phyloP scores from a whole-genome alignment of 2,113 vertebrate genomes.

The Toxotes jaculatrix region DNA sequence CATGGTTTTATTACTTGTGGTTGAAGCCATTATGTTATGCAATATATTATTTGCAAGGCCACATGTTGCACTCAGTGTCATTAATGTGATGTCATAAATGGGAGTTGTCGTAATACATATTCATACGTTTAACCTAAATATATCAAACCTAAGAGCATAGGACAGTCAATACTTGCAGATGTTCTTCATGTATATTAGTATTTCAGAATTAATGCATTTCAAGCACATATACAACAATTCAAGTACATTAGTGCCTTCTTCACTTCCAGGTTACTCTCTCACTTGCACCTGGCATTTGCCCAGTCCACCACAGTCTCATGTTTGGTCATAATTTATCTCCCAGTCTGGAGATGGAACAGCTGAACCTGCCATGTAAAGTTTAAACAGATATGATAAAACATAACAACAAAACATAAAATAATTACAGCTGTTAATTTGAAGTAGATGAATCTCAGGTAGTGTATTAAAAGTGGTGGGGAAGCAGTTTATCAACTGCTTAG shows the following conservation, averaged over 20 bases:
- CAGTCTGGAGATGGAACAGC: background rate
- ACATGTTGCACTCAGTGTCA: background rate
- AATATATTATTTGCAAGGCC: background rate
- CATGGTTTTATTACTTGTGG: background rate
- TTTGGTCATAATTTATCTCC: background rate
- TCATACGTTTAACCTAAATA: background rate
- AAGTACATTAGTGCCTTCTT: background rate
- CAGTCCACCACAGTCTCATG: too few relatives aligned
- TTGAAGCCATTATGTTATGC: background rate
- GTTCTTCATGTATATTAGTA: background rate
- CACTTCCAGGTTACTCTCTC: too few relatives aligned
- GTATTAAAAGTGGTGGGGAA: too few relatives aligned
- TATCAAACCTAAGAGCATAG: background rate
- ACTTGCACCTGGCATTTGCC: background rate
- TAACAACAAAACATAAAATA: background rate
- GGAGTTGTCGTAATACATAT: background rate
- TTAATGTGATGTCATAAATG: background rate
- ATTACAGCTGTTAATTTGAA: background rate
- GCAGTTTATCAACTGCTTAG: background rate
- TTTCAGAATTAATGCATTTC: background rate
- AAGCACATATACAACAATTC: background rate
- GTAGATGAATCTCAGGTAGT: background rate
- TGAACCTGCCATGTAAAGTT: background rate
- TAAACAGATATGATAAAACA: background rate
- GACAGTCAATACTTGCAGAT: background rate